These are phyloP conservation scores for Epinotia bilunana DNA, from an alignment of 2,888 invertebrate genomes.

Conservation along the genomic window DNA sequence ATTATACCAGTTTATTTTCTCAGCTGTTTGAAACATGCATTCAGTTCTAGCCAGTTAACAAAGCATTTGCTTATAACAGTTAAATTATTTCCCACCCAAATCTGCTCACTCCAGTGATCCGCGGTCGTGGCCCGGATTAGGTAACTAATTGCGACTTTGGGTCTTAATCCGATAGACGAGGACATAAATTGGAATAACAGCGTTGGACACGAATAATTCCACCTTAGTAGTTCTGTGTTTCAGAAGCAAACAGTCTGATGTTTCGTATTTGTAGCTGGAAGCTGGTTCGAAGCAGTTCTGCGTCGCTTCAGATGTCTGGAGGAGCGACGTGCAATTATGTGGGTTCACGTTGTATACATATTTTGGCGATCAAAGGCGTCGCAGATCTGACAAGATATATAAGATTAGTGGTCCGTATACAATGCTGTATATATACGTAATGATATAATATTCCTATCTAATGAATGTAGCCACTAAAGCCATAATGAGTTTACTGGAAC, in stretches of 20 bases:
- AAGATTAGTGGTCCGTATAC: neutral
- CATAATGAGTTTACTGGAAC: too few relatives aligned
- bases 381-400: conserved; percentile 15
- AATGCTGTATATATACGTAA: neutral
- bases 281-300: conserved; percentile 7
- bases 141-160: conserved; percentile 31
- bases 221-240: conserved; percentile 14
- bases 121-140: conserved; percentile 12
- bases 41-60: neutral
- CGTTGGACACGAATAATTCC: conserved; percentile 15
- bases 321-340: conserved; percentile 35
- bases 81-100: conserved; percentile 28
- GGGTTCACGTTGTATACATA: conserved; percentile 17
- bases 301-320: conserved; percentile 1
- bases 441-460: too few relatives aligned
- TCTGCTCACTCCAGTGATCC: conserved; percentile 31
- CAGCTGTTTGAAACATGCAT: conserved; percentile 1
- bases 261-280: neutral
- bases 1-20: neutral
- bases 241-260: neutral
- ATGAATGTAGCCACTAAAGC: too few relatives aligned
- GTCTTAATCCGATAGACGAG: conserved; percentile 32
- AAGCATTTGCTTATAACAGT: conserved; percentile 19
- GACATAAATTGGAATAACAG: conserved; percentile 34
- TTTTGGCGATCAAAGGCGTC: conserved; percentile 30